Percentiles rank a stretch among this genome's conserved stretches.
Evolutionary conservation across 2,888 invertebrate genomes (phyloP).

Genomic region (Omphaloscelis lunosa): DNA sequence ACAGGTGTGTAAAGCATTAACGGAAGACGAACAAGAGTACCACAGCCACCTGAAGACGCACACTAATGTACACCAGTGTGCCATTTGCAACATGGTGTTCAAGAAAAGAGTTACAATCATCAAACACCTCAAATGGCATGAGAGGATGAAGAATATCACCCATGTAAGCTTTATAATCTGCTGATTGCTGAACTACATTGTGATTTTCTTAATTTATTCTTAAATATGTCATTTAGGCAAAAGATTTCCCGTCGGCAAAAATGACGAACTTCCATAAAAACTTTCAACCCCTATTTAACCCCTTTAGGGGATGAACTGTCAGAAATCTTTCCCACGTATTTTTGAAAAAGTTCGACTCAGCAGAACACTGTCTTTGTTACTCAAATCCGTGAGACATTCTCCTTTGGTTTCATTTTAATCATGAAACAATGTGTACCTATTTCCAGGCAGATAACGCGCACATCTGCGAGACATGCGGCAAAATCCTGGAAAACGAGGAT

Average conservation of each 20-base stretch:
- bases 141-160: conserved; percentile 68
- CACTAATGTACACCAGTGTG: conserved; percentile 79
- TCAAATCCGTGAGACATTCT: too few relatives aligned
- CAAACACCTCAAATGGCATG: conserved; percentile 80
- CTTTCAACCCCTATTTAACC: background rate
- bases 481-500: conserved; percentile 72
- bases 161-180: conserved; percentile 55
- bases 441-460: conserved; percentile 69
- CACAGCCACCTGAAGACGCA: conserved; percentile 80
- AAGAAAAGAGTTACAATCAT: conserved; percentile 80
- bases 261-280: background rate
- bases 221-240: background rate
- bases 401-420: too few relatives aligned
- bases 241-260: background rate
- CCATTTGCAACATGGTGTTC: conserved; percentile 79
- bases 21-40: conserved; percentile 79
- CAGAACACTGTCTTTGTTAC: too few relatives aligned
- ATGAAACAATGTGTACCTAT: background rate
- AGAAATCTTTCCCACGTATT: background rate
- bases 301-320: background rate
- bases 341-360: too few relatives aligned
- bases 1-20: conserved; percentile 82
- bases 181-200: background rate
- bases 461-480: conserved; percentile 83
- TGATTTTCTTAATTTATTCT: background rate